These are phyloP conservation scores for Melozone crissalis DNA, from an alignment of 2,113 vertebrate species.

Conservation along the genomic window DNA sequence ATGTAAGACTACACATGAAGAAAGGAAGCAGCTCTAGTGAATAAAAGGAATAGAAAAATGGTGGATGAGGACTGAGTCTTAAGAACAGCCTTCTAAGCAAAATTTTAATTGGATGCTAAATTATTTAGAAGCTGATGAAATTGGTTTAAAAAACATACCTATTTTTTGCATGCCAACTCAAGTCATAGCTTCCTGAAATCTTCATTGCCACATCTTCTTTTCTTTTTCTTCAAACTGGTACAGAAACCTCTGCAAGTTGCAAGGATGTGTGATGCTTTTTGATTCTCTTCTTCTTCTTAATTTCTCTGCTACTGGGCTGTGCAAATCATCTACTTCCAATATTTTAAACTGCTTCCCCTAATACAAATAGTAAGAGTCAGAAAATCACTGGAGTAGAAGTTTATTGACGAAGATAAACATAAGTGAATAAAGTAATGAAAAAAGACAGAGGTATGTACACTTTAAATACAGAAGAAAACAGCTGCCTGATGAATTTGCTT, in stretches of 20 bases:
- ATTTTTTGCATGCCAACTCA: not conserved
- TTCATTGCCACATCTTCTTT: not conserved
- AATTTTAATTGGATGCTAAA: not conserved
- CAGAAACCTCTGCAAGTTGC: not conserved
- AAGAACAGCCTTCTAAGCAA: not conserved
- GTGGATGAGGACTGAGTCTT: not conserved
- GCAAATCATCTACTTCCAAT: not conserved
- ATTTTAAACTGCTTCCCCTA: not conserved
- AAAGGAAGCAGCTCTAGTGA: not conserved
- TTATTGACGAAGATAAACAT: not conserved
- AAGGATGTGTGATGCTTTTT: not conserved
- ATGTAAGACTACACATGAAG: not conserved
- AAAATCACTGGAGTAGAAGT: not conserved
- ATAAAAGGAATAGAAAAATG: not conserved
- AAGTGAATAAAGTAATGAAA: not conserved
- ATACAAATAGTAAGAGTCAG: not conserved
- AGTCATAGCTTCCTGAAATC: not conserved
- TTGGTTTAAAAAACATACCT: not conserved
- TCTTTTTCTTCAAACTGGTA: not conserved
- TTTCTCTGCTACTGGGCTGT: not conserved
- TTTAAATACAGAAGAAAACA: conserved; percentile 21
- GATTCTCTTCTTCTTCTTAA: not conserved
- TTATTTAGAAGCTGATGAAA: not conserved
- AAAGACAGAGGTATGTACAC: not conserved
- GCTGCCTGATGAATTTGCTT: not conserved